Conservation (phyloP, 2,113 vertebrate species). For the Oreotragus oreotragus region DNA sequence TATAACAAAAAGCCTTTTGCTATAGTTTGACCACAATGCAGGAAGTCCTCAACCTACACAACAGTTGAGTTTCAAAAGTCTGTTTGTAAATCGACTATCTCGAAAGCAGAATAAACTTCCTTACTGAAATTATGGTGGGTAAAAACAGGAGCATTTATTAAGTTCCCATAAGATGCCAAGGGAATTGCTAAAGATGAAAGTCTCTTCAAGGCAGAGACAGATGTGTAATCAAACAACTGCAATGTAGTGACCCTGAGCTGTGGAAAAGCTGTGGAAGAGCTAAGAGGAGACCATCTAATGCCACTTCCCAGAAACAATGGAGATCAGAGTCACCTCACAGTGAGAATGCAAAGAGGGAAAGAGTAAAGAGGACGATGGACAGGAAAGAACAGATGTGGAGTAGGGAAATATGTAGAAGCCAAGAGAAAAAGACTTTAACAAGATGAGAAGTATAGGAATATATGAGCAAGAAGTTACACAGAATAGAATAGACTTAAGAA, state of each 20-base stretch:
- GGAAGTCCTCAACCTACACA: conserved; percentile 27
- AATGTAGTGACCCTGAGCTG: neutral
- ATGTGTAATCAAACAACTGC: neutral
- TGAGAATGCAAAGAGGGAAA: neutral
- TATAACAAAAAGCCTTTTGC: conserved; percentile 41
- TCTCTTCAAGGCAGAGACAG: neutral
- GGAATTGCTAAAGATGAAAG: neutral
- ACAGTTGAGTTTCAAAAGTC: neutral
- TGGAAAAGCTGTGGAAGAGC: neutral
- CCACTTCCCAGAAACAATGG: neutral
- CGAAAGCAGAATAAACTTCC: neutral
- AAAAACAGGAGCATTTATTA: neutral
- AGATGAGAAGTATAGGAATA: neutral
- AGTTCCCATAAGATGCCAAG: neutral
- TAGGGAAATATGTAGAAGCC: neutral
- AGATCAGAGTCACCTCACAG: neutral
- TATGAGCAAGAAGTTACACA: neutral
- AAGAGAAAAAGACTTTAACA: neutral
- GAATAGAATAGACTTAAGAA: neutral
- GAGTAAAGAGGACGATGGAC: neutral
- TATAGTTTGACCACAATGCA: neutral
- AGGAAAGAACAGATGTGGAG: neutral
- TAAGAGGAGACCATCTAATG: rapidly evolving
- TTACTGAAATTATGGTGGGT: neutral
- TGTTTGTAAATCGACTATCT: conserved; percentile 7